Evolutionary conservation across 2,113 vertebrate genomes (phyloP).

Genomic region (Puma concolor): DNA sequence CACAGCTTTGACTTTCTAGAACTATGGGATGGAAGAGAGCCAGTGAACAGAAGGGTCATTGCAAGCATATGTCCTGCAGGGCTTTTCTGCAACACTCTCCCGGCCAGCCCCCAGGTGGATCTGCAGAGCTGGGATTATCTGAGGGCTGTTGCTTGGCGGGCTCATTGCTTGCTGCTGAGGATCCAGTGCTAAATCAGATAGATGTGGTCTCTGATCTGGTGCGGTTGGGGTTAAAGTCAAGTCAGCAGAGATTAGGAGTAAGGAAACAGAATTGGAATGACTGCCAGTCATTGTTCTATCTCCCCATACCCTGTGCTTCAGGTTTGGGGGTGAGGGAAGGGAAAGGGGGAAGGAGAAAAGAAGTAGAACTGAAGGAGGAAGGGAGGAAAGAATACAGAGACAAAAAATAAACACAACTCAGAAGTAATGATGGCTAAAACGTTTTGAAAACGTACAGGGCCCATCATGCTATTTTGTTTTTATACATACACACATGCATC

Average conservation of each 20-base stretch:
- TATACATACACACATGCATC: background rate
- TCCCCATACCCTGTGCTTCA: background rate
- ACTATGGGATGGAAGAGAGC: background rate
- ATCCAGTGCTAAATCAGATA: background rate
- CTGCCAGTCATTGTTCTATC: background rate
- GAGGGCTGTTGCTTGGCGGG: background rate
- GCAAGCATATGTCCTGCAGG: background rate
- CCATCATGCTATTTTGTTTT: background rate
- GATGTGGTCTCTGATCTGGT: background rate
- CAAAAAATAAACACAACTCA: background rate
- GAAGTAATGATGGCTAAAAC: slow-evolving; percentile 4
- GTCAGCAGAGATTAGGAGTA: background rate
- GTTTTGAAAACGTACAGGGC: background rate
- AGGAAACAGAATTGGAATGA: background rate
- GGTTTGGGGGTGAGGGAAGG: background rate
- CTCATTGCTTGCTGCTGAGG: background rate
- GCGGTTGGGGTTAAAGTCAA: background rate
- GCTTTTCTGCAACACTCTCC: background rate
- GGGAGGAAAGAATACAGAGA: background rate
- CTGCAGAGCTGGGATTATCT: background rate
- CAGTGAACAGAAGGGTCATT: background rate
- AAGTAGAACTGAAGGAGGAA: background rate
- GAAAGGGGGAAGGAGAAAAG: background rate
- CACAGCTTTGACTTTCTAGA: background rate
- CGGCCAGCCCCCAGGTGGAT: background rate